Evolutionary conservation across 2,113 vertebrate species (phyloP).

Genomic region (Holacanthus passer): DNA sequence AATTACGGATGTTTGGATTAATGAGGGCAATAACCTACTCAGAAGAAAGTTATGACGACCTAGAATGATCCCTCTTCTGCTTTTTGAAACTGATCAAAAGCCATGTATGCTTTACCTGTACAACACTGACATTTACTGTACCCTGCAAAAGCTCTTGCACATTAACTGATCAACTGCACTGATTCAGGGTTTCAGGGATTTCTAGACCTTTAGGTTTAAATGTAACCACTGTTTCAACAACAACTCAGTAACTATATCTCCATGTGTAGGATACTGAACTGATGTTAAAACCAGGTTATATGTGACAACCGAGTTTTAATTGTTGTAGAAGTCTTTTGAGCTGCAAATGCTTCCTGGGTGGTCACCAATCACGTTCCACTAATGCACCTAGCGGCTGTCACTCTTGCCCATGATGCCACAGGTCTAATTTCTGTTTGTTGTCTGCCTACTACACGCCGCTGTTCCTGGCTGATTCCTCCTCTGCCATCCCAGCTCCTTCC

Average conservation of each 20-base stretch:
- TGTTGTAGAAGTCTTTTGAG: neutral
- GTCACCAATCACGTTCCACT: neutral
- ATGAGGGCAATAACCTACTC: neutral
- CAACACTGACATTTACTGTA: neutral
- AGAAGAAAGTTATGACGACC: neutral
- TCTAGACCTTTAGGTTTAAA: too few relatives aligned
- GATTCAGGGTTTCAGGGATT: too few relatives aligned
- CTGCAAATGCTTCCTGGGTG: neutral
- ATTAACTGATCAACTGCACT: too few relatives aligned
- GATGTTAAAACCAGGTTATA: neutral
- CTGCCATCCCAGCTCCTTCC: slow-evolving; percentile 2
- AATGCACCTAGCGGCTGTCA: neutral
- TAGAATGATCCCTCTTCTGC: neutral
- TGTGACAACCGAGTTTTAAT: neutral
- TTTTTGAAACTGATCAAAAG: neutral
- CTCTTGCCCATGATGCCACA: neutral
- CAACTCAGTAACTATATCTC: neutral
- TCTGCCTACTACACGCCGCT: neutral
- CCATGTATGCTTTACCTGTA: neutral
- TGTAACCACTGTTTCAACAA: neutral
- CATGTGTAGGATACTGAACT: neutral
- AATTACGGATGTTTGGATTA: neutral
- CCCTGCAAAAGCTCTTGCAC: neutral
- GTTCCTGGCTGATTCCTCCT: slow-evolving; percentile 4
- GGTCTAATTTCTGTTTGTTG: neutral